Evolutionary conservation across 1,140 invertebrate genomes (phyloP), one percentile per base, ranked within the genome.

Genomic region (Tachypleus tridentatus): DNA sequence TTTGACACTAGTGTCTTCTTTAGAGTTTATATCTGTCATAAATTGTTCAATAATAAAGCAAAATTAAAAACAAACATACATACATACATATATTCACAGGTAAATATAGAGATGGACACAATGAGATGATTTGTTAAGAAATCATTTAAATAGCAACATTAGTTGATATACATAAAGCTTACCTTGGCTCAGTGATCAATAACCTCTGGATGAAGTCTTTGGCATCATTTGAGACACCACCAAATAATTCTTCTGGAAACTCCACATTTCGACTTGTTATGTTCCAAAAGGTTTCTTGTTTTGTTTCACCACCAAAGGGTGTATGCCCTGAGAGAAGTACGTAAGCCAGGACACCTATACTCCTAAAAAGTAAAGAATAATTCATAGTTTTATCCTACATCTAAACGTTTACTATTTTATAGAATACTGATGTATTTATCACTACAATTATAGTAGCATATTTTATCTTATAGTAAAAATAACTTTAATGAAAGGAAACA

Each of bases 271-370:
- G 92, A 76, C 91, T 87, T 58, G 91, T 89, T 73, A 97, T 96
- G 80, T 97, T 97, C 70, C 92, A 88, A 78, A 92, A 96, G 0
- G 87, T 89, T 73, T 88, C 90, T 79, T 97, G 93, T 76, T 96
- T 95, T 65, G 86, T 90, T 75, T 96, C 89, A 57, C 91, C 93
- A 61, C 88, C 91, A 77, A 97, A 97, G 9, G 93, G 94, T 29
- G 91, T 93, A 76, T 68, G 87, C 9, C 93, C 93, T 60, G 89
- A 92, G 61, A 97, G 78, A 69, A 97, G 83, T 4, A 97, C 94
- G 77, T 97, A 97, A 3, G 90, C 83, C 69, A 97, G 78, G 10
- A 97, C 91, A 57, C 94, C 94, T 68, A 97, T 84, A 64, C 92
- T 95, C 85, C 85, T 86, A 73, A 5, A 77, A 29, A 29, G 29